Percentiles rank a stretch among this genome's conserved stretches.
Conservation (phyloP, 37 sponge, comb jelly and placozoan species). For the Ianthella basta region DNA sequence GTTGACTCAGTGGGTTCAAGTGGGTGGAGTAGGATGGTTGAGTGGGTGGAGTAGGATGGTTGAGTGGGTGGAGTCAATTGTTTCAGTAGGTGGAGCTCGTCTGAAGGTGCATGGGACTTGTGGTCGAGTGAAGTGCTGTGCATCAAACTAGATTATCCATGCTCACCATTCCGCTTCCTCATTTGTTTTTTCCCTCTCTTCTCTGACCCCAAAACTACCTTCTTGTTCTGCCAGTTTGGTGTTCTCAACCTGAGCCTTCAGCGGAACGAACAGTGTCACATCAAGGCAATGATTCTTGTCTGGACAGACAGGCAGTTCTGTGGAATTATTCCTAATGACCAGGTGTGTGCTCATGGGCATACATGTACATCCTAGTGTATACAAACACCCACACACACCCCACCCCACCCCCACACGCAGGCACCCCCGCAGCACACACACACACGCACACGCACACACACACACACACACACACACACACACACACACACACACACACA, state of each 20-base stretch:
- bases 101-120: background rate
- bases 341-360: background rate
- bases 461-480: background rate
- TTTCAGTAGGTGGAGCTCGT: background rate
- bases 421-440: slow-evolving; percentile 10
- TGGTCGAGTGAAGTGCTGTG: too few relatives aligned
- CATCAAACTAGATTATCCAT: too few relatives aligned
- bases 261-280: background rate
- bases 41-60: background rate
- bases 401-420: background rate
- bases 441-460: slow-evolving; percentile 16
- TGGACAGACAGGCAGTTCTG: slow-evolving; percentile 31
- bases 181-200: too few relatives aligned
- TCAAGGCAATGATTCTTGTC: slow-evolving; percentile 12
- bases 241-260: slow-evolving; percentile 4
- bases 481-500: background rate
- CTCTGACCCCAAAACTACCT: too few relatives aligned
- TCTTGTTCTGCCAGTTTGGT: slow-evolving; percentile 35
- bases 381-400: slow-evolving; percentile 28
- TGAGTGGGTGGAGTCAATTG: background rate
- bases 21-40: background rate
- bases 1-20: background rate
- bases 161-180: too few relatives aligned
- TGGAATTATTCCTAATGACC: slow-evolving; percentile 33
- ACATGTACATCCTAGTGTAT: background rate